A percentile compares a stretch with the other conserved stretches of the same genome.
phyloP scores from a whole-genome alignment of 2,888 invertebrate species.

The Cremastinae sp. region DNA sequence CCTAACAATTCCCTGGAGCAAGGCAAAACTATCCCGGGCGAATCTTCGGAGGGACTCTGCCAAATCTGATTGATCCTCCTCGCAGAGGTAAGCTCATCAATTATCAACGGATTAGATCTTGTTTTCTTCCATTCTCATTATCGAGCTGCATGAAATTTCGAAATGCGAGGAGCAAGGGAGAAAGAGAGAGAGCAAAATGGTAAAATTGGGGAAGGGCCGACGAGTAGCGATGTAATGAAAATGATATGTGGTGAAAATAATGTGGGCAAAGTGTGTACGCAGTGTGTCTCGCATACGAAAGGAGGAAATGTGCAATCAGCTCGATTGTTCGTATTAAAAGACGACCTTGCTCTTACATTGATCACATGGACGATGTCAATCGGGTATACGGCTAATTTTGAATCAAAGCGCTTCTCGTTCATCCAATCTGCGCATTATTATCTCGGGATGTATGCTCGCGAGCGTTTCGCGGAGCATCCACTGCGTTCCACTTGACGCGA shows the following conservation, averaged over 20 bases:
- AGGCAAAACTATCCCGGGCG: no score
- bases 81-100: no score
- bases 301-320: conserved; percentile 56
- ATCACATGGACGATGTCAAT: conserved; percentile 46
- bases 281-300: conserved; percentile 2
- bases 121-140: no score
- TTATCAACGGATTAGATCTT: no score
- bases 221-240: no score
- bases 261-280: background rate
- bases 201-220: no score
- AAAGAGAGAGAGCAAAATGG: no score
- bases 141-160: no score
- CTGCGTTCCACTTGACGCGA: conserved; percentile 25
- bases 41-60: no score
- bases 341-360: conserved; percentile 60
- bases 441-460: background rate
- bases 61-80: no score
- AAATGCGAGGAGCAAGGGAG: no score
- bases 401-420: conserved; percentile 46
- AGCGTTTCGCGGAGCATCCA: conserved; percentile 12
- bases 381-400: conserved; percentile 52
- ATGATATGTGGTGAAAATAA: conserved; percentile 8
- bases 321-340: conserved; percentile 52
- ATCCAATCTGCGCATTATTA: conserved; percentile 33
- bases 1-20: conserved; percentile 13